A percentile compares a stretch with the other conserved stretches of the same genome.
These are phyloP conservation scores for Crematogaster levior DNA, from an alignment of 2,888 invertebrate genomes.

Conservation along the genomic window DNA sequence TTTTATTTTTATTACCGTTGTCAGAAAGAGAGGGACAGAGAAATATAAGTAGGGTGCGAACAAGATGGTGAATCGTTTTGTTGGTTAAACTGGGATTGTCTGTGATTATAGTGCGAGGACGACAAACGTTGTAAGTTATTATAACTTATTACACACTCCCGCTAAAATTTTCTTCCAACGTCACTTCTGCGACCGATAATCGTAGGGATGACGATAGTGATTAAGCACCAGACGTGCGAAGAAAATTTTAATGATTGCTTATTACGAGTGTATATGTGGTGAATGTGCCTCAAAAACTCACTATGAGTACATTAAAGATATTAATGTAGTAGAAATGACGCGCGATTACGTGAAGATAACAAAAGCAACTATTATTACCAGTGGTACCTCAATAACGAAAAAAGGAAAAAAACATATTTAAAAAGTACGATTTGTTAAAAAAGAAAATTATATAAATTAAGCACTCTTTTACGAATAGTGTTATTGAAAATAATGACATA, in stretches of 20 bases:
- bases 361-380: constrained; percentile 42
- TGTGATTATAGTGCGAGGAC: constrained; percentile 38
- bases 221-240: constrained; percentile 15
- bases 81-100: constrained; percentile 38
- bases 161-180: constrained; percentile 35
- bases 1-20: constrained; percentile 52
- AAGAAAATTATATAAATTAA: constrained; percentile 1
- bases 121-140: constrained; percentile 28
- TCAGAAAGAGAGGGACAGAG: background rate
- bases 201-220: background rate
- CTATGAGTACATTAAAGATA: constrained; percentile 58
- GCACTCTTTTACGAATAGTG: constrained; percentile 28
- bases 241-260: constrained; percentile 49
- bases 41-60: constrained; percentile 1
- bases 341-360: constrained; percentile 5
- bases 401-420: constrained; percentile 32
- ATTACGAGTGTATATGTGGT: constrained; percentile 45
- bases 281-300: constrained; percentile 62
- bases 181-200: constrained; percentile 9
- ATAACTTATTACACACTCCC: constrained; percentile 17
- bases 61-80: constrained; percentile 8
- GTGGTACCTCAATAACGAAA: constrained; percentile 32
- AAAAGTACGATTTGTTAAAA: constrained; percentile 21
- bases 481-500: constrained; percentile 4
- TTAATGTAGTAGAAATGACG: constrained; percentile 32